Percentiles rank a stretch among this genome's conserved stretches.
Evolutionary conservation across 2,113 vertebrate genomes (phyloP).

Genomic region (Uropsilus gracilis): DNA sequence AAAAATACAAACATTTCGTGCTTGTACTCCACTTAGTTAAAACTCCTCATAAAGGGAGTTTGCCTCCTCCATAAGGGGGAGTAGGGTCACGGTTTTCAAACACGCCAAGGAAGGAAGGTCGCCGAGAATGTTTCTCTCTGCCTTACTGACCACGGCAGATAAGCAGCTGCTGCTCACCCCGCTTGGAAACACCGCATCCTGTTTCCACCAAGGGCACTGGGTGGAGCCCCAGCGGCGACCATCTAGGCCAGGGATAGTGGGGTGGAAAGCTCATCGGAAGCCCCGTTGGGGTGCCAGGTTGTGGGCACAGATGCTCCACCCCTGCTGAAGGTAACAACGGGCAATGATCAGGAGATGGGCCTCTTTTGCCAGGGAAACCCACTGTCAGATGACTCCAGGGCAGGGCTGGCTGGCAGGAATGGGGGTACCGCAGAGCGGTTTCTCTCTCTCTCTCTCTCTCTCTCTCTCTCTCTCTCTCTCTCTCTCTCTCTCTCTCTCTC

Average conservation of each 20-base stretch:
- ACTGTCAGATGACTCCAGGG: neutral
- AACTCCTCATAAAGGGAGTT: neutral
- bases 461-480: too few species aligned
- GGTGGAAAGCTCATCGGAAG: neutral
- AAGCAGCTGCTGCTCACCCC: slow-evolving; percentile 35
- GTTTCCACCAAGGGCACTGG: slow-evolving; percentile 56
- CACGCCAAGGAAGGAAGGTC: slow-evolving; percentile 74
- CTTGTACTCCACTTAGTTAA: neutral
- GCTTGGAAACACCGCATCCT: slow-evolving; percentile 65
- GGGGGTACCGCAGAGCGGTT: neutral
- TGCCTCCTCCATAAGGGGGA: neutral
- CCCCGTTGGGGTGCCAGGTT: neutral
- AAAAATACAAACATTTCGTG: neutral
- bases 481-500: neutral
- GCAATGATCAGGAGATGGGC: neutral
- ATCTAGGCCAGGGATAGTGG: neutral
- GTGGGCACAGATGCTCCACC: neutral
- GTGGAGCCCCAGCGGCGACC: slow-evolving; percentile 19
- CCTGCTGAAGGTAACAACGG: slow-evolving; percentile 5
- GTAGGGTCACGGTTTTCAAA: slow-evolving; percentile 67
- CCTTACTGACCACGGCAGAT: slow-evolving; percentile 63
- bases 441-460: too few species aligned
- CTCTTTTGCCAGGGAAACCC: neutral
- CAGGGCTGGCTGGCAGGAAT: neutral
- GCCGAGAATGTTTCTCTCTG: slow-evolving; percentile 52